Conservation (phyloP, 2,113 vertebrate species). For the Datnioides undecimradiatus region DNA sequence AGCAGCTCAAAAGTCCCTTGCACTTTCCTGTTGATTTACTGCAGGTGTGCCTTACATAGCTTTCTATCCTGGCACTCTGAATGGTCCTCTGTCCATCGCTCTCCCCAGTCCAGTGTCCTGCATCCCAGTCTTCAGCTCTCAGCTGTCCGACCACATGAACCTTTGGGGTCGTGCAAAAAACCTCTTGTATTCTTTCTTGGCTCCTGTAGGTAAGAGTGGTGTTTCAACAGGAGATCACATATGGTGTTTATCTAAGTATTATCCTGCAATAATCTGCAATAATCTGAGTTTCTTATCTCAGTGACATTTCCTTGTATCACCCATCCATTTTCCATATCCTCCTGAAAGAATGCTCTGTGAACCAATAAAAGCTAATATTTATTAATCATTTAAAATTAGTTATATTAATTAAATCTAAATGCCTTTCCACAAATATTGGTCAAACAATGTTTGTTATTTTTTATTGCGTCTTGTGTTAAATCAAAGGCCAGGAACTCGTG, state of each 20-base stretch:
- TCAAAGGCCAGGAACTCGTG: conserved; percentile 53
- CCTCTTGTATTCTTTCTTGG: conserved; percentile 61
- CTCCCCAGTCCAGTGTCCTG: conserved; percentile 67
- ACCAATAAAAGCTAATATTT: not conserved
- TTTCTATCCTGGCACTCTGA: conserved; percentile 57
- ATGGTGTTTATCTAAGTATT: not conserved
- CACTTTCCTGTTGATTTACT: conserved; percentile 15
- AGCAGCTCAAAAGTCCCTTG: not conserved
- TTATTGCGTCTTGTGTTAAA: not conserved
- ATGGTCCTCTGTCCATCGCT: conserved; percentile 46
- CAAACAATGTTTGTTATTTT: not conserved
- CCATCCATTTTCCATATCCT: not conserved
- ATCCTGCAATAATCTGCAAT: no score
- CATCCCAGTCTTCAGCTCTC: conserved; percentile 63
- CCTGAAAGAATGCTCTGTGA: not conserved
- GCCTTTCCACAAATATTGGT: not conserved
- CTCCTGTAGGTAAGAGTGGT: conserved; percentile 27
- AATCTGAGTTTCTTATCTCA: not conserved
- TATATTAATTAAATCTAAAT: not conserved
- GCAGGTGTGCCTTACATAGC: conserved; percentile 67
- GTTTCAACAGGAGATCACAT: not conserved
- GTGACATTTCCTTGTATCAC: no score
- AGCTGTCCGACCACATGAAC: conserved; percentile 74
- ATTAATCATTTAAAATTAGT: not conserved
- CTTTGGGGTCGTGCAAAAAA: conserved; percentile 79